Evolutionary conservation across 2,888 invertebrate species (phyloP).

Genomic region (Caenorhabditis plicata): DNA sequence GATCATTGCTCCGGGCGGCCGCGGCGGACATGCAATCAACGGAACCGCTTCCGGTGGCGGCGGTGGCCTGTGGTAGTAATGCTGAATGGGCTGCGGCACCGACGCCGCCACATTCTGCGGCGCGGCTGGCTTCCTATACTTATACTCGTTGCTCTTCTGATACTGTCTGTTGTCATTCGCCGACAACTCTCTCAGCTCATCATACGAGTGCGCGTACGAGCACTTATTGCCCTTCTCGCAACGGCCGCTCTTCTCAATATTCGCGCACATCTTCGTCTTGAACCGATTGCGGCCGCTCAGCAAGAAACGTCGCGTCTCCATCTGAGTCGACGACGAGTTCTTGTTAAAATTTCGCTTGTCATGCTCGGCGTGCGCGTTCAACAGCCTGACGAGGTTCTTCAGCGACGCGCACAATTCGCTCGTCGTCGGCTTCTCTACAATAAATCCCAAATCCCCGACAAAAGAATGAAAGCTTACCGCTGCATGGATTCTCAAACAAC

Average conservation of each 20-base stretch:
- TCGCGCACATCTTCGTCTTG: slow-evolving; percentile 49
- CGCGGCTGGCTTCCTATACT: no score
- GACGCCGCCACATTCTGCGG: no score
- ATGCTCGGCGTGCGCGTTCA: background rate
- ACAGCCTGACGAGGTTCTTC: background rate
- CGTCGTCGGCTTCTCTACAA: background rate
- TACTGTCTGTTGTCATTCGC: background rate
- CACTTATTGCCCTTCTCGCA: background rate
- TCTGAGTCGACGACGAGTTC: background rate
- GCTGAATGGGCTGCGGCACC: background rate
- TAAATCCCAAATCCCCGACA: background rate
- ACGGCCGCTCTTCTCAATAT: background rate
- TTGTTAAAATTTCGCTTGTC: background rate
- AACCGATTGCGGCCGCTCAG: slow-evolving; percentile 6
- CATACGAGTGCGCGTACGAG: slow-evolving; percentile 2
- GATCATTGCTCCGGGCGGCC: no score
- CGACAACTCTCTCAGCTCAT: background rate
- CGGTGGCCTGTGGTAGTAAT: background rate
- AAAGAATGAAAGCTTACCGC: background rate
- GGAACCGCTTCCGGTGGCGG: no score
- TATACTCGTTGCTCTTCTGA: no score
- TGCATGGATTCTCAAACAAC: slow-evolving; percentile 12
- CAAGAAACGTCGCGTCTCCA: background rate
- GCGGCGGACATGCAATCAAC: no score
- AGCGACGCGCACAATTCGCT: background rate